Percentiles rank a stretch among this genome's conserved stretches.
These are phyloP conservation scores for Helicolenus hilgendorfi DNA, from an alignment of 2,797 vertebrate species.

Conservation along the genomic window DNA sequence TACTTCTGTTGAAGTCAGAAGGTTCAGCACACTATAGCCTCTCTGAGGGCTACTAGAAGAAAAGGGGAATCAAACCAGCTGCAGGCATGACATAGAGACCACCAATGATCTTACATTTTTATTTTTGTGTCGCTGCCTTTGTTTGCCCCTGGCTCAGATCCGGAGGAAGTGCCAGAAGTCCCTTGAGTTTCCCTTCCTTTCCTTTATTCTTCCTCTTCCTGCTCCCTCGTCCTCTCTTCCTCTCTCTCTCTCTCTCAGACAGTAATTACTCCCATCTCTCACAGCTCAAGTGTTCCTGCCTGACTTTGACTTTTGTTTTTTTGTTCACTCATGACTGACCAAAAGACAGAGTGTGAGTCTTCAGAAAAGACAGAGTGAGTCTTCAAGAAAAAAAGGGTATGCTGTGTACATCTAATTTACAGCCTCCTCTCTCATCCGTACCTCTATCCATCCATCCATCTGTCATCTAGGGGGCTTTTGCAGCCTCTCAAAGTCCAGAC, in stretches of 20 bases:
- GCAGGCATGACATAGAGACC: not conserved
- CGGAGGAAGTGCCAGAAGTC: not conserved
- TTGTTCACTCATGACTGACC: conserved; percentile 27
- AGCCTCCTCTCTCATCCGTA: conserved; percentile 1
- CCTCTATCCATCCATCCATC: conserved; percentile 14
- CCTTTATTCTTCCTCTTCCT: not conserved
- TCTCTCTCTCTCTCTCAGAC: not conserved
- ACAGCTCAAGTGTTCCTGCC: not conserved
- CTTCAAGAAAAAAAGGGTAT: not conserved
- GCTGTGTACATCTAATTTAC: conserved; percentile 4
- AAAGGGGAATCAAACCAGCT: not conserved
- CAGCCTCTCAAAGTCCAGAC: conserved; percentile 47
- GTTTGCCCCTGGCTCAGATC: not conserved
- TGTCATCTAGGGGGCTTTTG: conserved; percentile 6
- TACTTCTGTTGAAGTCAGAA: not conserved
- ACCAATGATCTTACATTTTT: not conserved
- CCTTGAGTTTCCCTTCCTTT: not conserved
- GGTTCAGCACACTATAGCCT: not conserved
- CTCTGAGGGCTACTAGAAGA: not conserved
- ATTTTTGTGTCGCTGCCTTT: not conserved
- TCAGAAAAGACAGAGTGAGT: not conserved
- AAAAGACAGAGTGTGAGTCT: conserved; percentile 2
- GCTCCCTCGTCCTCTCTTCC: not conserved
- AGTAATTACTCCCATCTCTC: conserved; percentile 35
- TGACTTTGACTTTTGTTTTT: conserved; percentile 25